Evolutionary conservation across 2,113 vertebrate genomes (phyloP).

Genomic region (Ptilorrhoa leucosticta): DNA sequence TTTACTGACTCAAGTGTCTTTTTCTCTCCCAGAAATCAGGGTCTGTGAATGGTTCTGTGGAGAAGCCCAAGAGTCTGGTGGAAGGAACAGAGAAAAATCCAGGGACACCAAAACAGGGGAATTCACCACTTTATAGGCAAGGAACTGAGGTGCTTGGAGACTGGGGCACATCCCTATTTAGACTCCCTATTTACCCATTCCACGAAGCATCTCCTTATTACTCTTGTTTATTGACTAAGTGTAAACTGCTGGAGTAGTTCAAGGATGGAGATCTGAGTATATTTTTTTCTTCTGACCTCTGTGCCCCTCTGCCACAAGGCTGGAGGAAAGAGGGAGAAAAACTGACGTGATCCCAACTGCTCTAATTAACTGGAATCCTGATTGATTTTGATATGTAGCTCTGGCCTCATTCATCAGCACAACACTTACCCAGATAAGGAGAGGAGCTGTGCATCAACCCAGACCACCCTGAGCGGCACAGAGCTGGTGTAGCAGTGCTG

Average conservation of each 20-base stretch:
- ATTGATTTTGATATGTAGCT: not conserved
- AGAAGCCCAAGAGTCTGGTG: not conserved
- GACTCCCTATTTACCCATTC: not conserved
- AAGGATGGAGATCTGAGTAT: not conserved
- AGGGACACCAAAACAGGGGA: not conserved
- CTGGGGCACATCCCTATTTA: not conserved
- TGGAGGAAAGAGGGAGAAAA: not conserved
- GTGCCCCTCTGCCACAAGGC: not conserved
- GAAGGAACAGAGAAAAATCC: not conserved
- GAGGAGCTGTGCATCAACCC: not conserved
- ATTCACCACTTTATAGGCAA: not conserved
- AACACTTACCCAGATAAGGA: not conserved
- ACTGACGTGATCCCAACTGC: not conserved
- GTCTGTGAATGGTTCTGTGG: not conserved
- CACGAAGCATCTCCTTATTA: not conserved
- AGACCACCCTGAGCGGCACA: not conserved
- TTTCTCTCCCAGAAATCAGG: not conserved
- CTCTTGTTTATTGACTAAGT: constrained; percentile 8
- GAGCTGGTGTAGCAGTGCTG: not conserved
- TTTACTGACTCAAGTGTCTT: not conserved
- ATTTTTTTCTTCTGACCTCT: not conserved
- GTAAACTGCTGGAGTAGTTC: not conserved
- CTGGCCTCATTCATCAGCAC: not conserved
- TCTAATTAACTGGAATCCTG: not conserved
- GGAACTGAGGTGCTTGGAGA: not conserved